A percentile compares a stretch with the other conserved stretches of the same genome.
Evolutionary conservation across 2,797 vertebrate species (phyloP).

Genomic region (Falco berigora): DNA sequence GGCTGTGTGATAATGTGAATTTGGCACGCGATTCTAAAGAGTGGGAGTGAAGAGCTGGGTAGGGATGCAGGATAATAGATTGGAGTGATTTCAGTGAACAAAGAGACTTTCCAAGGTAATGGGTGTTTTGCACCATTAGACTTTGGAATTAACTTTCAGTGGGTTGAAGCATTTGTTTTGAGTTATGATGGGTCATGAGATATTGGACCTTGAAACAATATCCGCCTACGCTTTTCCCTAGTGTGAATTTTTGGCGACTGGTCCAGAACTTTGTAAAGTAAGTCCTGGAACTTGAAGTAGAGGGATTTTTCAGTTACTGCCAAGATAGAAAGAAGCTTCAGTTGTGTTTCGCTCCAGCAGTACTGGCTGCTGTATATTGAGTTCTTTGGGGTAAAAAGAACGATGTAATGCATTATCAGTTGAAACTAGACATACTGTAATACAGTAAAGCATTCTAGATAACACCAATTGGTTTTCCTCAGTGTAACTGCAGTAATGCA

Average conservation of each 20-base stretch:
- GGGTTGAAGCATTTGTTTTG: constrained; percentile 65
- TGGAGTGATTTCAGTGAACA: neutral
- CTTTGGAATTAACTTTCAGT: constrained; percentile 45
- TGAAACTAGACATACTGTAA: neutral
- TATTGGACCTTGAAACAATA: constrained; percentile 57
- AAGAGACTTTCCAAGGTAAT: constrained; percentile 15
- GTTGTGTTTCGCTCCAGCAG: constrained; percentile 46
- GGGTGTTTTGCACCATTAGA: constrained; percentile 16
- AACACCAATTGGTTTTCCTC: neutral
- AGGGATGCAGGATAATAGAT: neutral
- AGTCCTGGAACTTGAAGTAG: constrained; percentile 44
- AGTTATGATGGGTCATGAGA: constrained; percentile 61
- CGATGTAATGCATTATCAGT: neutral
- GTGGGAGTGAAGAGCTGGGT: constrained; percentile 20
- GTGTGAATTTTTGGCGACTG: constrained; percentile 51
- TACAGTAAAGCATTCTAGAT: neutral
- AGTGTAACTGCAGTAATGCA: neutral
- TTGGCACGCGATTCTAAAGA: neutral
- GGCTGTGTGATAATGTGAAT: constrained; percentile 19
- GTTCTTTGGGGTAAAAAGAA: neutral
- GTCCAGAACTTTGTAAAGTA: constrained; percentile 45
- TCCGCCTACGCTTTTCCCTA: constrained; percentile 49
- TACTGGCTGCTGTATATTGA: neutral
- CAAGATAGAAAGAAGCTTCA: constrained; percentile 44
- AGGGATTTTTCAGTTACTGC: constrained; percentile 61